Percentiles rank a stretch among this genome's conserved stretches.
Conservation (phyloP, 2,113 vertebrate species). For the Psammodynastes pulverulentus region DNA sequence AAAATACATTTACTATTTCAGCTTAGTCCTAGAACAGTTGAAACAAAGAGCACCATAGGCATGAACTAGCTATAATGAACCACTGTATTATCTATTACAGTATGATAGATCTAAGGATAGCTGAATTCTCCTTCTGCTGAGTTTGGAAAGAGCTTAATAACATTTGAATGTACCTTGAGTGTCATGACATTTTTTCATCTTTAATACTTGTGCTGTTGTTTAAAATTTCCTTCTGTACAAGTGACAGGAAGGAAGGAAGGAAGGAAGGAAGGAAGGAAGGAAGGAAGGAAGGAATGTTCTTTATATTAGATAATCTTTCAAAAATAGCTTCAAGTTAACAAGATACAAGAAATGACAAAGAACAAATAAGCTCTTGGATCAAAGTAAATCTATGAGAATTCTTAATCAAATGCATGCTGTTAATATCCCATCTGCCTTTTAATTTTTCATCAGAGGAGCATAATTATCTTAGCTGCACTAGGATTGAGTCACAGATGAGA, state of each 20-base stretch:
- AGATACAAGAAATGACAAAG: conserved; percentile 32
- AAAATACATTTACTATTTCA: neutral
- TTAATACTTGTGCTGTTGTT: neutral
- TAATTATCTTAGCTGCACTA: conserved; percentile 35
- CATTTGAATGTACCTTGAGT: neutral
- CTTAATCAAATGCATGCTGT: conserved; percentile 34
- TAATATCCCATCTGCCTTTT: conserved; percentile 39
- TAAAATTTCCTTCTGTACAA: neutral
- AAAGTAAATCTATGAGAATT: conserved; percentile 13
- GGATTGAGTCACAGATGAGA: conserved; percentile 36
- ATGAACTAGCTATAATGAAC: neutral
- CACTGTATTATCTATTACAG: neutral
- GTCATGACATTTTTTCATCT: neutral
- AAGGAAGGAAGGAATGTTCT: neutral
- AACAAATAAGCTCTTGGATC: conserved; percentile 29
- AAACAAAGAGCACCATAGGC: neutral
- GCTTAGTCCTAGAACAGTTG: neutral
- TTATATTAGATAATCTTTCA: conserved; percentile 9
- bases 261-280: neutral
- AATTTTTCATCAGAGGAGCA: conserved; percentile 30
- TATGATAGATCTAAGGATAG: neutral
- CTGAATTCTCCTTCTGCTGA: neutral
- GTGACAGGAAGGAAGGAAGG: neutral
- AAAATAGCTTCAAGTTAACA: conserved; percentile 14
- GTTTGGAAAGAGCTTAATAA: neutral